Conservation (phyloP, 2,888 invertebrate genomes). For the Drosophila phalerata region DNA sequence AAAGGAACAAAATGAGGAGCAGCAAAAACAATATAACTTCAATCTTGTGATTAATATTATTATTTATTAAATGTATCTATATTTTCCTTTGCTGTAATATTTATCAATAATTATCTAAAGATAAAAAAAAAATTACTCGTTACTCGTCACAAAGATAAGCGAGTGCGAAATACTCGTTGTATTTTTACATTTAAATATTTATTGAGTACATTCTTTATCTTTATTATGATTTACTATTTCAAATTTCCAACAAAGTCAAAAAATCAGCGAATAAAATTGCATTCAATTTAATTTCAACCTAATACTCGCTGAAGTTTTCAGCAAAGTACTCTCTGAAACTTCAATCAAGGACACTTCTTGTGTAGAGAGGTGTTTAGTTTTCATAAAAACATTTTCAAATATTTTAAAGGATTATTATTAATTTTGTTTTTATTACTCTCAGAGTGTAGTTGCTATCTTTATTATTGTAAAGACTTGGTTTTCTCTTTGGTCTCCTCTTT, state of each 20-base stretch:
- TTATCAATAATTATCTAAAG: not conserved
- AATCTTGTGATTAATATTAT: not conserved
- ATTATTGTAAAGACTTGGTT: not conserved
- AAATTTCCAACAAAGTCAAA: not conserved
- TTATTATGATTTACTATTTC: not conserved
- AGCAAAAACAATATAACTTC: slow-evolving; percentile 3
- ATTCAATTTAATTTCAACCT: too few relatives aligned
- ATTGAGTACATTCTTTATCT: not conserved
- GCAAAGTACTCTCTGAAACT: not conserved
- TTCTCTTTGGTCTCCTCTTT: not conserved
- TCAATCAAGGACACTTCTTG: too few relatives aligned
- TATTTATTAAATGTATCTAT: not conserved
- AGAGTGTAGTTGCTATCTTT: not conserved
- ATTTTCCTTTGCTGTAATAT: too few relatives aligned
- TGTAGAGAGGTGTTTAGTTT: too few relatives aligned
- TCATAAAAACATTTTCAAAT: not conserved
- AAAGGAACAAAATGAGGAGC: not conserved
- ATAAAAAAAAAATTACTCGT: not conserved
- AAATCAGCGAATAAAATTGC: too few relatives aligned
- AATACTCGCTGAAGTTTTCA: too few relatives aligned
- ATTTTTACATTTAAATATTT: not conserved
- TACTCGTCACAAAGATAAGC: not conserved
- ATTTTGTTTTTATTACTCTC: not conserved
- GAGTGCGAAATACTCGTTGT: not conserved
- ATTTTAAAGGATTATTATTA: not conserved